Evolutionary conservation across 1,140 invertebrate genomes (phyloP), one percentile per base, ranked within the genome.

Genomic region (Lepidostoma basale): DNA sequence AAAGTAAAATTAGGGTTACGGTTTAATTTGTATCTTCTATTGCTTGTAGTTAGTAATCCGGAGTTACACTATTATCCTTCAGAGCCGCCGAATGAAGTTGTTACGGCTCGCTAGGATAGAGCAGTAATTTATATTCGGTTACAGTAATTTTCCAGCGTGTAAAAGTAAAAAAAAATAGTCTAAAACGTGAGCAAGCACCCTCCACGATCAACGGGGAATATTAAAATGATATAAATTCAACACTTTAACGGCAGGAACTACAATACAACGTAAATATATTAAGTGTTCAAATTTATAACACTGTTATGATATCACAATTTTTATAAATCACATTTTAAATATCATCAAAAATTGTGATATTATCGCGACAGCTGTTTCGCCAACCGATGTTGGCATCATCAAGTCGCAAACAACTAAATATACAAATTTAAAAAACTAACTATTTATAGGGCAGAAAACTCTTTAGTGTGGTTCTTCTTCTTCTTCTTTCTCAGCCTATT

Each of bases 221-320:
- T 59, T 23, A 59, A 59, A 59, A 59, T 59, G 30, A 39, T 20
- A 59, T 59, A 59, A 39, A 59, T 59, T 20, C 10, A 59, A 59
- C 54, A 22, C 54, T 23, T 59, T 59, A 3, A 12, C 3, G 6
- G 16, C 30, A 16, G 33, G 5, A 6, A 33, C 12, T 33, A 6
- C 12, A 33, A 6, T 12, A 33, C 5, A 5, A 12, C 30, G 30
- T 33, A 12, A 33, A 6, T 5, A 12, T 12, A 12, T 6, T 33
- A n/a, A n/a, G n/a, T n/a, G n/a, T n/a, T n/a, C n/a, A n/a, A n/a
- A n/a, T n/a, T n/a, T n/a, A n/a, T n/a, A n/a, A n/a, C n/a, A n/a
- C n/a, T n/a, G n/a, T n/a, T n/a, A n/a, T n/a, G n/a, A n/a, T n/a
- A n/a, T n/a, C n/a, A n/a, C n/a, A n/a, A n/a, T n/a, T n/a, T n/a